phyloP scores from a whole-genome alignment of 2,113 vertebrate genomes.

The Erpornis zantholeuca region DNA sequence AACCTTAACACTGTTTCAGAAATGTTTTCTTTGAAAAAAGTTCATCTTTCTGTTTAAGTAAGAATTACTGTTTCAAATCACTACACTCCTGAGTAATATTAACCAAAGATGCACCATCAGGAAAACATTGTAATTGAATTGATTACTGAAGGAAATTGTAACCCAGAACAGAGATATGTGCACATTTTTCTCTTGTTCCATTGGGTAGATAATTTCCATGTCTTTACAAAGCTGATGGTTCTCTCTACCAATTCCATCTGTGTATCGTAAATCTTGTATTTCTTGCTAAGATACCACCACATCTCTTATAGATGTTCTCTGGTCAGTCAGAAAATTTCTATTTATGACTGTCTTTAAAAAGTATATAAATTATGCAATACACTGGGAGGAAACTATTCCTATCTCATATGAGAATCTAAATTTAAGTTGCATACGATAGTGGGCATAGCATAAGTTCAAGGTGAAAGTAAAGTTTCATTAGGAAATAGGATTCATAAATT shows the following conservation, averaged over 20 bases:
- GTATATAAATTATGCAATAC: neutral
- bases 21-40: neutral
- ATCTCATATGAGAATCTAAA: neutral
- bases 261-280: neutral
- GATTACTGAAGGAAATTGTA: neutral
- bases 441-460: neutral
- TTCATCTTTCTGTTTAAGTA: neutral
- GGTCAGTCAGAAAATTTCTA: neutral
- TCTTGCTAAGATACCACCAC: neutral
- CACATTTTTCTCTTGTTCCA: neutral
- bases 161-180: accelerated
- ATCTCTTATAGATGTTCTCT: neutral
- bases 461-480: neutral
- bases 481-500: neutral
- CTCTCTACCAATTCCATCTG: neutral
- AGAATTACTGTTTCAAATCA: neutral
- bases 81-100: neutral
- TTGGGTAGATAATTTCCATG: neutral
- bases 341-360: neutral
- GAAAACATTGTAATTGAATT: neutral
- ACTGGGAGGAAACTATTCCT: neutral
- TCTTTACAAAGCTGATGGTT: neutral
- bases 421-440: neutral
- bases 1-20: neutral
- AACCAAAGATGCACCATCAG: neutral